Percentiles rank a stretch among this genome's conserved stretches.
Evolutionary conservation across 2,113 vertebrate species (phyloP).

Genomic region (Lasiurus cinereus): DNA sequence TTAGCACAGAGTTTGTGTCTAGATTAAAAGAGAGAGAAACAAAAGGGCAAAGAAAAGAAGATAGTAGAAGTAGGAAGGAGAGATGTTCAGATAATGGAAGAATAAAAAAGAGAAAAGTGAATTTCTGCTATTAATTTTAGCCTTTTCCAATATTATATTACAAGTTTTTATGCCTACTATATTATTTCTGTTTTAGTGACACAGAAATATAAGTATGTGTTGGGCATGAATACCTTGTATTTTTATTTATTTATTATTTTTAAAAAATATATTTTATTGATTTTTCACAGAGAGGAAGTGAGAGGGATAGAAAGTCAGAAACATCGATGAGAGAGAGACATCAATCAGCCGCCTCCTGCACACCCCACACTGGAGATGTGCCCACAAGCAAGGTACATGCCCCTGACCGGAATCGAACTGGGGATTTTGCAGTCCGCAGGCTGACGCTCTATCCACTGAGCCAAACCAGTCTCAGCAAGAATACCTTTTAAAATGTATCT

Average conservation of each 20-base stretch:
- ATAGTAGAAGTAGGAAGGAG: neutral
- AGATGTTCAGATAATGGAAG: neutral
- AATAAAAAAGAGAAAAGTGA: neutral
- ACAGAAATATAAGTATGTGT: neutral
- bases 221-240: slow-evolving; percentile 1
- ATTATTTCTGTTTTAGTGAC: neutral
- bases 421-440: too few relatives aligned
- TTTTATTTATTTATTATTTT: too few relatives aligned
- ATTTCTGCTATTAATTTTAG: slow-evolving; percentile 31
- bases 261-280: too few relatives aligned
- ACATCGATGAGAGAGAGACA: too few relatives aligned
- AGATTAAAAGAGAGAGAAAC: neutral
- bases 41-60: neutral
- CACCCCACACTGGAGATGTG: too few relatives aligned
- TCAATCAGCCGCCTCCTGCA: too few relatives aligned
- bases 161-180: neutral
- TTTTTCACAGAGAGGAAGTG: too few relatives aligned
- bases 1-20: neutral
- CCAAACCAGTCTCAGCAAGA: too few relatives aligned
- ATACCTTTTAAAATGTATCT: slow-evolving; percentile 1
- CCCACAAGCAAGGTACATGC: too few relatives aligned
- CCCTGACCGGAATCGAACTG: too few relatives aligned
- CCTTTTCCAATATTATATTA: neutral
- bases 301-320: too few relatives aligned
- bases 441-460: too few relatives aligned